Evolutionary conservation across 2,797 vertebrate species (phyloP).

Genomic region (Remorina albescens): DNA sequence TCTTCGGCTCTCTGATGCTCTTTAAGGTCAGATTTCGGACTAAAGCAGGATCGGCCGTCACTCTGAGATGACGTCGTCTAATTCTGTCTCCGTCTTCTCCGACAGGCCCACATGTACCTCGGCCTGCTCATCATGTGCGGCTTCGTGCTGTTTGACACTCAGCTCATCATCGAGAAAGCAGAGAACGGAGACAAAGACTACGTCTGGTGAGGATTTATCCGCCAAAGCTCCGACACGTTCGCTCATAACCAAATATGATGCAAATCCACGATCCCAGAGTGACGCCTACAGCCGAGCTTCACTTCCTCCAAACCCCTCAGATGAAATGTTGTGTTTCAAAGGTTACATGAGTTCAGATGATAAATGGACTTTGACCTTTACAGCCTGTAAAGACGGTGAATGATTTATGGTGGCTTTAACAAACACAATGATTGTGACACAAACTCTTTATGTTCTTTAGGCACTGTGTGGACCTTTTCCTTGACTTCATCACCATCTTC

Average conservation of each 20-base stretch:
- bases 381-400: not conserved
- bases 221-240: not conserved
- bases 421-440: not conserved
- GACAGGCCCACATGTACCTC: slow-evolving; percentile 92
- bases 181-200: slow-evolving; percentile 98
- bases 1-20: slow-evolving; percentile 89
- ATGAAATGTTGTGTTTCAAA: not conserved
- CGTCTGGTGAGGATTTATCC: slow-evolving; percentile 89
- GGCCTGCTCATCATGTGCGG: slow-evolving; percentile 95
- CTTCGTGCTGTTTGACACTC: slow-evolving; percentile 97
- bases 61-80: no score
- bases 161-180: slow-evolving; percentile 98
- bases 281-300: not conserved
- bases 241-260: slow-evolving; percentile 26
- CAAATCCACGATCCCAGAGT: slow-evolving; percentile 1
- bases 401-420: not conserved
- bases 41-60: not conserved
- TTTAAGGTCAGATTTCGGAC: no score
- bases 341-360: not conserved
- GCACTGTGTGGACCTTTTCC: slow-evolving; percentile 96
- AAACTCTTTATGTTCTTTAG: slow-evolving; percentile 71
- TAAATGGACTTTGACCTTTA: no score
- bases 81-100: not conserved
- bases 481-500: slow-evolving; percentile 96
- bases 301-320: not conserved